Conservation (phyloP, 2,113 vertebrate genomes). For the Ornithorhynchus anatinus region DNA sequence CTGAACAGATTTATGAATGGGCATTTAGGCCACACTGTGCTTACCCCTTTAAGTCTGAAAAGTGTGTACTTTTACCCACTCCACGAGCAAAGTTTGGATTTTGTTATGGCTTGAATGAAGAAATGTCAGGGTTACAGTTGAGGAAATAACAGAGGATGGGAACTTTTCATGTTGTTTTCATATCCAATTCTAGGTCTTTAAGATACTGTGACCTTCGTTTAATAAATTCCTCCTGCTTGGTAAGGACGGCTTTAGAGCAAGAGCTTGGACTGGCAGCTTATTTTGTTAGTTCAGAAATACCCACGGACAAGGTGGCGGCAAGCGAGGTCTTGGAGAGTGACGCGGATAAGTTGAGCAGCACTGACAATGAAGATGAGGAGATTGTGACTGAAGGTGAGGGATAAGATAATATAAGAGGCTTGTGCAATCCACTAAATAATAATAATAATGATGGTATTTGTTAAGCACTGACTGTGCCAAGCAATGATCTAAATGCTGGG, state of each 20-base stretch:
- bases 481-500: no score
- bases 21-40: no score
- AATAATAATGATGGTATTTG: no score
- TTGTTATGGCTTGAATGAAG: no score
- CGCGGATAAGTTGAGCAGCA: slow-evolving; percentile 90
- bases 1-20: no score
- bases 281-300: slow-evolving; percentile 80
- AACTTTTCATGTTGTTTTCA: neutral
- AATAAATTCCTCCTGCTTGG: slow-evolving; percentile 89
- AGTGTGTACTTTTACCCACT: no score
- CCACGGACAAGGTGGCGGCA: slow-evolving; percentile 69
- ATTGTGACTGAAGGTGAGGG: slow-evolving; percentile 76
- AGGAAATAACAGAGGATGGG: neutral
- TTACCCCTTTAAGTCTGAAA: no score
- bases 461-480: no score
- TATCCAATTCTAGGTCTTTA: slow-evolving; percentile 80
- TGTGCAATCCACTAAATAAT: no score
- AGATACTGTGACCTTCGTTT: slow-evolving; percentile 95
- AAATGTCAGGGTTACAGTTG: neutral
- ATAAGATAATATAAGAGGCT: neutral
- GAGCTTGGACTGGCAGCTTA: slow-evolving; percentile 93
- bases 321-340: slow-evolving; percentile 89
- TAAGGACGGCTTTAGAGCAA: slow-evolving; percentile 91
- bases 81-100: no score
- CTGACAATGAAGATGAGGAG: slow-evolving; percentile 95